phyloP scores from a whole-genome alignment of 2,113 vertebrate species.

The Anthoscopus minutus region DNA sequence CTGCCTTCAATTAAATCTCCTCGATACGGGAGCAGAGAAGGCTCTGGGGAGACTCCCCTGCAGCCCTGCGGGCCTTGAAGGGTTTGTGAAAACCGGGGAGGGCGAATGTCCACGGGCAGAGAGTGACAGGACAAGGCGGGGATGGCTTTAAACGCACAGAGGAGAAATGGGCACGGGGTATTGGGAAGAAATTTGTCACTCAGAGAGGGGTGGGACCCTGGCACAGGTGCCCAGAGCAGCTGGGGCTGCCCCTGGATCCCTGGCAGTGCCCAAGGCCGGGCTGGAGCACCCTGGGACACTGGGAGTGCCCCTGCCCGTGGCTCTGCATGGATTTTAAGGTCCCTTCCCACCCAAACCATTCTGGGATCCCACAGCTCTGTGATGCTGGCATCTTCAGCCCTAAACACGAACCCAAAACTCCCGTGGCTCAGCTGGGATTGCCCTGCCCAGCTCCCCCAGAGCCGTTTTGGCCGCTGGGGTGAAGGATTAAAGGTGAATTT shows the following conservation, averaged over 20 bases:
- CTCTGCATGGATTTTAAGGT: background rate
- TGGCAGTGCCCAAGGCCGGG: background rate
- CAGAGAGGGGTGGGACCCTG: too few relatives aligned
- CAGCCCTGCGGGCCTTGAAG: too few relatives aligned
- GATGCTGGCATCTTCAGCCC: fast-evolving
- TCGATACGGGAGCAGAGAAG: fast-evolving
- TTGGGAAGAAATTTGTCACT: fast-evolving
- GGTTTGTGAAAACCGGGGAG: fast-evolving
- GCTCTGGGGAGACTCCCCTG: fast-evolving
- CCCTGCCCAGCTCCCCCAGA: fast-evolving
- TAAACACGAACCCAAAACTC: background rate
- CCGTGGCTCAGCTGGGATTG: background rate
- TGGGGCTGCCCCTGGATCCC: background rate
- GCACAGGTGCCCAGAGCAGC: background rate
- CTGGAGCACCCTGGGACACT: background rate
- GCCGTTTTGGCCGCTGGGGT: too few relatives aligned
- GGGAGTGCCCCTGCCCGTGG: background rate
- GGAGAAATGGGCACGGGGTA: fast-evolving
- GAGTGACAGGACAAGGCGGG: fast-evolving
- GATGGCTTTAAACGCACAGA: background rate
- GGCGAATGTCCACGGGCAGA: background rate
- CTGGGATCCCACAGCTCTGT: fast-evolving
- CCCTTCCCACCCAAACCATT: background rate
- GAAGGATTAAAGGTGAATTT: background rate
- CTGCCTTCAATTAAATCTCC: background rate